Conservation (phyloP, 1,140 invertebrate genomes). For the Lamellibrachia luymesi region DNA sequence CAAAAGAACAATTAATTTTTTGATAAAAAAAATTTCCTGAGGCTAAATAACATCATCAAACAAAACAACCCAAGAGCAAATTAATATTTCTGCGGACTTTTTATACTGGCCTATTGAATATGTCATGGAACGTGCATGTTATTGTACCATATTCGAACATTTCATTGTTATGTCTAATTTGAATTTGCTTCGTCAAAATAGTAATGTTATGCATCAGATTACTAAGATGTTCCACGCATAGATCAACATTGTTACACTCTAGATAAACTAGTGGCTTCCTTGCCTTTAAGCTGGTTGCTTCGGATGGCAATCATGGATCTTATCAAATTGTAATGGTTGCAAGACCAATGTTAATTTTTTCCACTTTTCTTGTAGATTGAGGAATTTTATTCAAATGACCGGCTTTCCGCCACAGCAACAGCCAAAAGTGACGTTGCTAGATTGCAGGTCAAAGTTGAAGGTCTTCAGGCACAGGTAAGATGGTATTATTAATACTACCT, state of each 20-base stretch:
- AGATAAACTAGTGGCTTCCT: not conserved
- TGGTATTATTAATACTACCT: not conserved
- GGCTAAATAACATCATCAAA: not conserved
- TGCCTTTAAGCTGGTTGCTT: not conserved
- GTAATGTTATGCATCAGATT: not conserved
- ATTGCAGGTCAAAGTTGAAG: slow-evolving; percentile 50
- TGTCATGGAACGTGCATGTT: not conserved
- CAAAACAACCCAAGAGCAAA: not conserved
- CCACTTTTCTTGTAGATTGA: slow-evolving; percentile 25
- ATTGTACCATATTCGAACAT: no score
- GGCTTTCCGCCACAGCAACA: slow-evolving; percentile 40
- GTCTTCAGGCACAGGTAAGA: slow-evolving; percentile 40
- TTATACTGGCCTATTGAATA: not conserved
- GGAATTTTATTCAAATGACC: slow-evolving; percentile 29
- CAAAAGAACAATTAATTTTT: not conserved
- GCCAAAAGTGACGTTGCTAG: slow-evolving; percentile 46
- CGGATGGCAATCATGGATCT: not conserved
- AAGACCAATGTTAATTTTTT: slow-evolving; percentile 3
- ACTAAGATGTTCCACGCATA: not conserved
- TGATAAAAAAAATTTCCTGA: not conserved
- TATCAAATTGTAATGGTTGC: not conserved
- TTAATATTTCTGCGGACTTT: not conserved
- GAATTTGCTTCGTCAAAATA: not conserved
- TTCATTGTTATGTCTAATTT: no score
- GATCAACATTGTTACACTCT: not conserved